Base-by-base conservation (phyloP, 2,113 vertebrate species). In the Gymnocephalus cernua region DNA sequence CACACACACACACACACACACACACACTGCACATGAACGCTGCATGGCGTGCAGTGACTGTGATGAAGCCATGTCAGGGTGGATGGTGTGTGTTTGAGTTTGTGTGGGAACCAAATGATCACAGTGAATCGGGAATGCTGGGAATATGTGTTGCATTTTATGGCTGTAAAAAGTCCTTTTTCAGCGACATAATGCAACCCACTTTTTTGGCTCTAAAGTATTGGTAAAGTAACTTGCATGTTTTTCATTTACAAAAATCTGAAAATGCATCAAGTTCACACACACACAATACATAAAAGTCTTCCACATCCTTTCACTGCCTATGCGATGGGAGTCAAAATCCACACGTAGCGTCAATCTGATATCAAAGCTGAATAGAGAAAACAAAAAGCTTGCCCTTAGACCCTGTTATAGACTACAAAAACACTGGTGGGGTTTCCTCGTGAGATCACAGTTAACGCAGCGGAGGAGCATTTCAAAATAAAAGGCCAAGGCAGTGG, bases 41-140 rank as follows among this genome's bases (percentile, higher is more conserved):
- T 50, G 72, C 64, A 76, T 76, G 75, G 68, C 21, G 77, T 82
- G 88, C 83, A 63, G 68, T 79, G 88, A 79, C 53, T 45, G 73
- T 85, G 83, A 68, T 68, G 62, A 85, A 70, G 56, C 58, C 56
- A 50, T 61, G 44, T 83, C 53, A 63, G 65, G 70, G 45, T 50
- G 67, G 77, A 79, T 57, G 69, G 41, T 5, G 64, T 61, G 6
- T 2, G 18, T 38, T n/a, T 44, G 15, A 41, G 66, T 72, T 73
- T 3, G 19, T 57, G 70, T 45, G 32, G 45, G 25, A 9, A 72
- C 27, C n/a, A 63, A 80, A 54, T 3, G 1, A 61, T 61, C 56
- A 29, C n/a, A 68, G 50, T 44, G 47, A 63, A 61, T 54, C 29
- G 45, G 23, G 48, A 23, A n/a, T 48, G 19, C 21, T 45, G 6